Conservation (phyloP, 1,140 invertebrate genomes). For the Lepidurus arcticus region DNA sequence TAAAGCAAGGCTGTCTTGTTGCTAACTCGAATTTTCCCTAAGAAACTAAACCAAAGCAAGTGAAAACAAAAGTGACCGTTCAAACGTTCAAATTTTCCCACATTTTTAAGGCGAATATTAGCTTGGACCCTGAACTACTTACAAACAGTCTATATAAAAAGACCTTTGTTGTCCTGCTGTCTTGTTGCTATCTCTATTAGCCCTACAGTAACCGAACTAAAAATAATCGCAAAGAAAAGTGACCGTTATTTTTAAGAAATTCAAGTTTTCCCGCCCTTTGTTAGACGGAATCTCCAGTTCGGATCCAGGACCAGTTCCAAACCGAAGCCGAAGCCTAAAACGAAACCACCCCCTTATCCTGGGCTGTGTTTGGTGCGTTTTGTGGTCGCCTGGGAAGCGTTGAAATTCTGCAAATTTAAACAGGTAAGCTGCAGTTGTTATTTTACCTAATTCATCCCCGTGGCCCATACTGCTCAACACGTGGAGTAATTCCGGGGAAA, state of each 20-base stretch:
- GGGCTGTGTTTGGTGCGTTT: neutral
- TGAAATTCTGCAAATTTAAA: neutral
- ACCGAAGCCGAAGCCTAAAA: neutral
- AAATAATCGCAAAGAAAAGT: too few relatives aligned
- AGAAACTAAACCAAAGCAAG: too few relatives aligned
- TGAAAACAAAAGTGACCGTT: neutral
- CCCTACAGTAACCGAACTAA: too few relatives aligned
- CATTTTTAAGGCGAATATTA: neutral
- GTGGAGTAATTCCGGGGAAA: slow-evolving; percentile 33
- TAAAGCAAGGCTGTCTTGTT: too few relatives aligned
- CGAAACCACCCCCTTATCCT: neutral
- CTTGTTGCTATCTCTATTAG: too few relatives aligned
- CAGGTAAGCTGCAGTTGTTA: neutral
- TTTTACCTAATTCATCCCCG: slow-evolving; percentile 32
- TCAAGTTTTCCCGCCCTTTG: too few relatives aligned
- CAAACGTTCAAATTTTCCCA: neutral
- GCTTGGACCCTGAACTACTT: neutral
- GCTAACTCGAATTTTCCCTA: too few relatives aligned
- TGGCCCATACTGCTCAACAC: slow-evolving; percentile 30
- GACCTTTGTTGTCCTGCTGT: too few relatives aligned
- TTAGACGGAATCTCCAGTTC: neutral
- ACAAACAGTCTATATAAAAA: too few relatives aligned
- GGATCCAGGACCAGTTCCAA: neutral
- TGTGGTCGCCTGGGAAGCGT: neutral
- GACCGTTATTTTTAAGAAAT: too few relatives aligned